These are phyloP conservation scores for Exaiptasia diaphana DNA, from an alignment of 64 coral and sea anemone genomes.

Conservation along the genomic window DNA sequence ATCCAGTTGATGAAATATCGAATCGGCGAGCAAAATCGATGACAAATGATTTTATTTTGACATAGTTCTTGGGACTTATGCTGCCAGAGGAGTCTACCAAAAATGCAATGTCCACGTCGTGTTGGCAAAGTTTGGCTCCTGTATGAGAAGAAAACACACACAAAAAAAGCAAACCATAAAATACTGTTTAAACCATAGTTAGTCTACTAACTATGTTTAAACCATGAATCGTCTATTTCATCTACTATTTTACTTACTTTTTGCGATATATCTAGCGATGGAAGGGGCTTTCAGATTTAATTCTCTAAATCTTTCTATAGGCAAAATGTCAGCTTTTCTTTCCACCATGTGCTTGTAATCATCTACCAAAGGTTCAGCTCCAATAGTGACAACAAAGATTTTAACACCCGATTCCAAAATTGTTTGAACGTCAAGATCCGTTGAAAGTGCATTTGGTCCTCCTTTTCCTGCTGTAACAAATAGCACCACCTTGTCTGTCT, in stretches of 20 bases:
- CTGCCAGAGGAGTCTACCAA: constrained; percentile 15
- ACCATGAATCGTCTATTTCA: too few species aligned
- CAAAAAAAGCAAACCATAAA: not conserved
- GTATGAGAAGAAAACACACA: not conserved
- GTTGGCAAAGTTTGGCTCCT: not conserved
- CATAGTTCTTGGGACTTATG: not conserved
- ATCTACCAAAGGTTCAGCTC: not conserved
- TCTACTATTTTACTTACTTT: not conserved
- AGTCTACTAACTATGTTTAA: too few species aligned
- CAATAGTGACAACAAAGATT: constrained; percentile 41
- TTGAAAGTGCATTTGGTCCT: not conserved
- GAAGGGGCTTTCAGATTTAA: not conserved
- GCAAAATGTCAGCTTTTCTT: constrained; percentile 53
- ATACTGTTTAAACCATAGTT: too few species aligned
- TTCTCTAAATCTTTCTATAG: constrained; percentile 10
- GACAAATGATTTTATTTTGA: constrained; percentile 3
- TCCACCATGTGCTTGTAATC: constrained; percentile 36
- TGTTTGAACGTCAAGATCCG: not conserved
- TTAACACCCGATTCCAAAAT: constrained; percentile 28
- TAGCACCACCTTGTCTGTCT: not conserved
- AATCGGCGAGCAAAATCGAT: not conserved
- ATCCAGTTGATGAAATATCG: constrained; percentile 1
- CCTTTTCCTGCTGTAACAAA: not conserved
- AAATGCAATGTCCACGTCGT: not conserved
- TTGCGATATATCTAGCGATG: constrained; percentile 1